Evolutionary conservation across 2,888 invertebrate genomes (phyloP).

Genomic region (Phalera bucephala): DNA sequence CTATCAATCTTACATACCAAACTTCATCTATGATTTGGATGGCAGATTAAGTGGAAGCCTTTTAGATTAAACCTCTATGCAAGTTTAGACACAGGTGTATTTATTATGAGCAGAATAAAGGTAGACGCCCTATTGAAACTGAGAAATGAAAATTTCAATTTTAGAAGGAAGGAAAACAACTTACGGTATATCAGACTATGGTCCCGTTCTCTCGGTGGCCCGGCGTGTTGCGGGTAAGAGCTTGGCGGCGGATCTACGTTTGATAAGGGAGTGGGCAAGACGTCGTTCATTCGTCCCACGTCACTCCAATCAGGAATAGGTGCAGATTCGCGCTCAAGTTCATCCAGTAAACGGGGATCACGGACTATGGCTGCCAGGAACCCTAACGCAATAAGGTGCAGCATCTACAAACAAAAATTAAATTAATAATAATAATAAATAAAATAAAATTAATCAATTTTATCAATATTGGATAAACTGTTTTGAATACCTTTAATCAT

Average conservation of each 20-base stretch:
- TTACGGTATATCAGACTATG: conserved; percentile 87
- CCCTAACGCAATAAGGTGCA: conserved; percentile 89
- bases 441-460: conserved; percentile 1
- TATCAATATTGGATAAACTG: too few relatives aligned
- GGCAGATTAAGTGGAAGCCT: too few relatives aligned
- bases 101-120: too few relatives aligned
- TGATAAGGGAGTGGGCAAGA: conserved; percentile 88
- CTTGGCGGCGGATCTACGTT: conserved; percentile 85
- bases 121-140: too few relatives aligned
- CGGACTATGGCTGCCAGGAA: conserved; percentile 89
- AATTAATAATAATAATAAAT: not conserved
- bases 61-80: too few relatives aligned
- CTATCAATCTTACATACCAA: too few relatives aligned
- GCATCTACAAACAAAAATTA: conserved; percentile 77
- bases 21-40: too few relatives aligned
- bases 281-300: conserved; percentile 55
- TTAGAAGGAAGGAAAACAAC: conserved; percentile 40
- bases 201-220: conserved; percentile 67
- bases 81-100: too few relatives aligned
- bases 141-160: too few relatives aligned
- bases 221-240: conserved; percentile 73
- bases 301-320: conserved; percentile 63
- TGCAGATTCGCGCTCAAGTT: conserved; percentile 80
- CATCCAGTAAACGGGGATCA: conserved; percentile 87
- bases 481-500: too few relatives aligned